Base-by-base conservation (phyloP, 2,113 vertebrate genomes). In the Ammodytes marinus region DNA sequence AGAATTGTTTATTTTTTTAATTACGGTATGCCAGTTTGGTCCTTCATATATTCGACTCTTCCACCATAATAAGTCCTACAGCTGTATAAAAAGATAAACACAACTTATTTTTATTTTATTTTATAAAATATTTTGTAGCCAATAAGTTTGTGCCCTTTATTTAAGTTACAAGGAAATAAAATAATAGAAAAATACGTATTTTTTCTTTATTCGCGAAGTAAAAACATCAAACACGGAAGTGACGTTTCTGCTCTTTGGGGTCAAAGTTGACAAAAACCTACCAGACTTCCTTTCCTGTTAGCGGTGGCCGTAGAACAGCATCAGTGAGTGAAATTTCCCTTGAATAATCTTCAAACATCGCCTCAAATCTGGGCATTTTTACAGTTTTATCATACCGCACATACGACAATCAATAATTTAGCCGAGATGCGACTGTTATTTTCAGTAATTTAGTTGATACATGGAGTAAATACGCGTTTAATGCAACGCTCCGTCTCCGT, bases 221-320 rank as follows among this genome's bases (percentile, higher is more conserved):
- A 27, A 27, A 68, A 54, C 46, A 11, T 0, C 10, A 4, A 4
- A 57, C 3, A 35, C 85, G 95, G 94, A 95, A 77, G 81, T 95
- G 89, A 92, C 93, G 93, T 80, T 1, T 0, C 0, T 1, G 4
- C 0, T 4, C 0, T 0, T 39, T 0, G 12, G 77, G 79, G 93
- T 94, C 92, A 95, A 95, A 91, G 94, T 88, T 94, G 74, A 90
- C 13, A 50, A 14, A 77, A 73, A 47, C 71, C 73, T 12, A 52
- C 8, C 12, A 12, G 0, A 80, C 95, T 95, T 96, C 95, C 95
- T 96, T 96, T 96, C 92, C 83, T 93, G 92, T 77, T 89, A 85
- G 89, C 92, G 93, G 93, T 86, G 91, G 92, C 93, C 87, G 69
- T 84, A 88, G 93, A 93, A 50, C 89, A 94, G 89, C 93, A 91